These are phyloP conservation scores for Andrena minutula DNA, from an alignment of 2,888 invertebrate species.

Conservation along the genomic window DNA sequence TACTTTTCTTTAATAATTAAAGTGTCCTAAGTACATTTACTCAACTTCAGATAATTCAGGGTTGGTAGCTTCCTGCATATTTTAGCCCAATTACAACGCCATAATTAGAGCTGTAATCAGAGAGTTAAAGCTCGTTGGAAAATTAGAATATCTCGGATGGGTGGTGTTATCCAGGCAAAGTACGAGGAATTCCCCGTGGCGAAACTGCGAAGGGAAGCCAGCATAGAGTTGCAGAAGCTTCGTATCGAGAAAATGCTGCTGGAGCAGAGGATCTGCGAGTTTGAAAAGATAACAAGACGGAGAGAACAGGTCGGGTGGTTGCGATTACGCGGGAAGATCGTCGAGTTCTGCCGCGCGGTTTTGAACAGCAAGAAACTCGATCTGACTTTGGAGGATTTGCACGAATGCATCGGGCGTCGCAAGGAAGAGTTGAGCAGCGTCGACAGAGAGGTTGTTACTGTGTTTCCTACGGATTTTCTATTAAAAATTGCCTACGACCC, in stretches of 20 bases:
- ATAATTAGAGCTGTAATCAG: no score
- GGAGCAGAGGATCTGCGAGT: constrained; percentile 31
- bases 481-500: neutral
- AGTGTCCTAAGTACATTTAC: no score
- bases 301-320: constrained; percentile 41
- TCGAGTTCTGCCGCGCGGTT: constrained; percentile 38
- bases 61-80: no score
- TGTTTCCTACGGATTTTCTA: neutral
- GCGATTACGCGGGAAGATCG: constrained; percentile 50
- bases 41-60: no score
- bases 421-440: constrained; percentile 20
- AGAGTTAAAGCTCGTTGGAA: no score
- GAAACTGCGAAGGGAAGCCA: constrained; percentile 24
- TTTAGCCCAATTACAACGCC: no score
- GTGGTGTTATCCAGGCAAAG: constrained; percentile 6
- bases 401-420: neutral
- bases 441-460: constrained; percentile 46
- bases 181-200: constrained; percentile 62
- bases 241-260: constrained; percentile 32
- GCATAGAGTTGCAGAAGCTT: constrained; percentile 36
- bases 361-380: neutral
- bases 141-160: no score
- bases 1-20: no score
- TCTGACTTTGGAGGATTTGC: neutral
- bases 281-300: constrained; percentile 14